Evolutionary conservation across 2,113 vertebrate species (phyloP).

Genomic region (Nothobranchius kuhntae): DNA sequence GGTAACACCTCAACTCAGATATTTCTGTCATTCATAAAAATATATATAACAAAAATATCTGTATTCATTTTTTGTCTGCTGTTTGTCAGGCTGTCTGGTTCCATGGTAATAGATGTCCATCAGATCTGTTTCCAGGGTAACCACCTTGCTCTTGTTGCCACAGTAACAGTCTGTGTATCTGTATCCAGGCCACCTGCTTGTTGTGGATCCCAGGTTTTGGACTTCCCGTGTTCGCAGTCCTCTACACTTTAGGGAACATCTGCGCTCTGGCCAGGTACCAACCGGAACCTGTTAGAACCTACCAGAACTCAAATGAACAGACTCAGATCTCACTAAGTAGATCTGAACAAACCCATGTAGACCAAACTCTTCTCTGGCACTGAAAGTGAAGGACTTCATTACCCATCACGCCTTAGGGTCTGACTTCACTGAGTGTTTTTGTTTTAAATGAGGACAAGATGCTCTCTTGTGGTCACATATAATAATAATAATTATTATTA

Average conservation of each 20-base stretch:
- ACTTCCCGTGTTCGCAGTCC: conserved; percentile 70
- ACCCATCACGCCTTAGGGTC: conserved; percentile 5
- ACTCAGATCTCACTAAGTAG: neutral
- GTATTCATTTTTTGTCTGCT: too few species aligned
- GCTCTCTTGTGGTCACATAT: conserved; percentile 1
- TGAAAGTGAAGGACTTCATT: conserved; percentile 1
- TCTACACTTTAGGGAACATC: conserved; percentile 79
- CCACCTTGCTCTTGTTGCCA: neutral
- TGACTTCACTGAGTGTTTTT: neutral
- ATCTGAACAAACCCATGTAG: neutral
- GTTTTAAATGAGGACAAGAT: neutral
- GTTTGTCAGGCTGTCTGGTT: neutral
- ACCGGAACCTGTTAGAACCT: neutral
- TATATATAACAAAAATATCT: too few species aligned
- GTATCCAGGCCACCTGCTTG: conserved; percentile 68
- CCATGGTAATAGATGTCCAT: neutral
- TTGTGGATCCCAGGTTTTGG: conserved; percentile 75
- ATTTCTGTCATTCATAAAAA: neutral
- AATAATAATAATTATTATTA: too few species aligned
- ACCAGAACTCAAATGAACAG: neutral
- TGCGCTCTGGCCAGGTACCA: conserved; percentile 75
- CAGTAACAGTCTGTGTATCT: conserved; percentile 19
- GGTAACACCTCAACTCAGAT: neutral
- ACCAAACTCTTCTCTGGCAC: neutral
- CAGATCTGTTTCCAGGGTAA: conserved; percentile 12